Conservation (phyloP, 1,140 invertebrate genomes). For the Scaptomyza montana region DNA sequence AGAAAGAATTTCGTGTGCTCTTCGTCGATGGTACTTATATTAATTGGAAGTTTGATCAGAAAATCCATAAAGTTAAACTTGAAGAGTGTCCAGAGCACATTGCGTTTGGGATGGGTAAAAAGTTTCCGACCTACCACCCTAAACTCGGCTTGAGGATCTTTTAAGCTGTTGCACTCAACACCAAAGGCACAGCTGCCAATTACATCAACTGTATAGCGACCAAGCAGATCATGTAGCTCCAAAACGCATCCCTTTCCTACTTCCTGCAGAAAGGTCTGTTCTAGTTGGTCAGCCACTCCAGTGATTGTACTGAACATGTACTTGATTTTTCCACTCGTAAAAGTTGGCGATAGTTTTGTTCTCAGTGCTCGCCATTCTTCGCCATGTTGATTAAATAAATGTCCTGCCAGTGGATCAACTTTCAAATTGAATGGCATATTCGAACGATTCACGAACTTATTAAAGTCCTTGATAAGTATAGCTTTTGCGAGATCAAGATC, state of each 20-base stretch:
- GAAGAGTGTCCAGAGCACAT: slow-evolving; percentile 30
- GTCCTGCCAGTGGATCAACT: slow-evolving; percentile 65
- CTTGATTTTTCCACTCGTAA: slow-evolving; percentile 85
- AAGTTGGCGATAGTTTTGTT: slow-evolving; percentile 85
- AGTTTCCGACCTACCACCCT: slow-evolving; percentile 12
- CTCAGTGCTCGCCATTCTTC: slow-evolving; percentile 84
- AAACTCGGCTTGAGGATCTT: slow-evolving; percentile 85
- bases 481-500: slow-evolving; percentile 85
- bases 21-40: neutral
- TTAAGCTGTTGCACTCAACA: slow-evolving; percentile 84
- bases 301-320: slow-evolving; percentile 84
- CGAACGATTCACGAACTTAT: slow-evolving; percentile 84
- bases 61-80: slow-evolving; percentile 8
- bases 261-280: slow-evolving; percentile 40
- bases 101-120: slow-evolving; percentile 3
- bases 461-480: slow-evolving; percentile 86
- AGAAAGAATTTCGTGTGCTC: slow-evolving; percentile 83
- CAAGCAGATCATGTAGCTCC: slow-evolving; percentile 52
- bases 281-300: slow-evolving; percentile 82
- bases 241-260: neutral
- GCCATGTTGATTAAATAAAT: slow-evolving; percentile 83
- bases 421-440: slow-evolving; percentile 21
- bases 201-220: slow-evolving; percentile 57
- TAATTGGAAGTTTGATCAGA: slow-evolving; percentile 8
- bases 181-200: slow-evolving; percentile 87